phyloP scores from a whole-genome alignment of 2,797 vertebrate species.

The Brachyalestes nurse region DNA sequence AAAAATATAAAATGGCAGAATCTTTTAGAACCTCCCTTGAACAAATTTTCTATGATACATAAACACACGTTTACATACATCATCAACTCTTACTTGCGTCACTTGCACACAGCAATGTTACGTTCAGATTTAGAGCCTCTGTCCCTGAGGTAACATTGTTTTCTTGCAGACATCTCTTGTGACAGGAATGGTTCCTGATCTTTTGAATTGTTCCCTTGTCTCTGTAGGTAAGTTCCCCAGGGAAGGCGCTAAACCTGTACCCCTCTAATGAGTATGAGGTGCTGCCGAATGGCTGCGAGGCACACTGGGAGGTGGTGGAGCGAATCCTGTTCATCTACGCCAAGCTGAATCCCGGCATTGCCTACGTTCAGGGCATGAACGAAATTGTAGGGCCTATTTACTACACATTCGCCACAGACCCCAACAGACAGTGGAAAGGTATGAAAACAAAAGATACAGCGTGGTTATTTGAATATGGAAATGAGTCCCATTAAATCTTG shows the following conservation, averaged over 20 bases:
- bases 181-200: background rate
- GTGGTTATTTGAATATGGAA: background rate
- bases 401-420: constrained; percentile 96
- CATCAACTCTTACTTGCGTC: no score
- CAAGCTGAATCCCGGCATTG: constrained; percentile 97
- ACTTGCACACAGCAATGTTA: no score
- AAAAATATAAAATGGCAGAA: no score
- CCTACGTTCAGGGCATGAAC: constrained; percentile 99
- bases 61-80: background rate
- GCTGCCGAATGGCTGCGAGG: constrained; percentile 89
- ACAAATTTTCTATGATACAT: no score
- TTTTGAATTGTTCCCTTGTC: background rate
- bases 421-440: constrained; percentile 94
- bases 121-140: background rate
- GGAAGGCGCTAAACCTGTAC: constrained; percentile 79
- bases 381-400: constrained; percentile 97
- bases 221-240: constrained; percentile 90
- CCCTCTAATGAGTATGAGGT: constrained; percentile 89
- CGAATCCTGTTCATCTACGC: constrained; percentile 98
- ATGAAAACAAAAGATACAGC: background rate
- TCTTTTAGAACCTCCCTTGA: no score
- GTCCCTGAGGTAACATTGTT: background rate
- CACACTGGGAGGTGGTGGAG: constrained; percentile 99
- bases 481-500: no score
- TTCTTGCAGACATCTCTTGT: background rate